Evolutionary conservation across 2,797 vertebrate genomes (phyloP), one percentile per base, ranked within the genome.

Genomic region (Loris lydekkerianus): DNA sequence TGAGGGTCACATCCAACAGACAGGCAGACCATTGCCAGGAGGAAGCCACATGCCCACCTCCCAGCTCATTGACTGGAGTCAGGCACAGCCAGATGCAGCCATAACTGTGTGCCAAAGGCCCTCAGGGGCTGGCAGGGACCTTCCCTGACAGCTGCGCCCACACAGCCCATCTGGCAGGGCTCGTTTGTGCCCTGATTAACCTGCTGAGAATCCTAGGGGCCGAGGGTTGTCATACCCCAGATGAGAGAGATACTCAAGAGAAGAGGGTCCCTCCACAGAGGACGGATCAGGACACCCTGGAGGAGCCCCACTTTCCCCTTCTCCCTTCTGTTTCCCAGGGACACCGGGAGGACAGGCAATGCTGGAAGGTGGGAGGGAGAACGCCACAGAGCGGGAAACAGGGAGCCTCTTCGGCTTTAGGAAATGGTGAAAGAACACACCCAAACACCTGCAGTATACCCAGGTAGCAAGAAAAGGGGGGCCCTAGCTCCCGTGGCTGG

Each of bases 21-120:
- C 77, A 91, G 76, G 70, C 81, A 69, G 93, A 43, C 81, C 82
- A 87, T 86, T 18, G 93, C 94, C 88, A 1, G 85, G 69, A 97
- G 97, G 69, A 75, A 78, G 84, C 75, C 97, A 73, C 85, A 72
- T 90, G 91, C 94, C 60, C 58, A 29, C 43, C 7, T 25, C 53
- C 27, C 67, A 94, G 85, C 88, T 95, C 82, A 75, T 53, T 76
- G 78, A 67, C 5, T 25, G 78, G 93, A 88, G n/a, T 31, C 61
- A 94, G 81, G 93, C 65, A 58, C 13, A 65, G 49, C 29, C 96
- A 88, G 73, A 72, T 84, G 72, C 80, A 31, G 84, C 63, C 58
- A 2, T 0, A 0, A 37, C 9, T 10, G 58, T 67, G 65, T 77
- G 89, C 87, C 89, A 25, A 3, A 77, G 63, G 61, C 89, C 94